phyloP scores from a whole-genome alignment of 2,888 invertebrate species.

The Gnatocerus cornutus region DNA sequence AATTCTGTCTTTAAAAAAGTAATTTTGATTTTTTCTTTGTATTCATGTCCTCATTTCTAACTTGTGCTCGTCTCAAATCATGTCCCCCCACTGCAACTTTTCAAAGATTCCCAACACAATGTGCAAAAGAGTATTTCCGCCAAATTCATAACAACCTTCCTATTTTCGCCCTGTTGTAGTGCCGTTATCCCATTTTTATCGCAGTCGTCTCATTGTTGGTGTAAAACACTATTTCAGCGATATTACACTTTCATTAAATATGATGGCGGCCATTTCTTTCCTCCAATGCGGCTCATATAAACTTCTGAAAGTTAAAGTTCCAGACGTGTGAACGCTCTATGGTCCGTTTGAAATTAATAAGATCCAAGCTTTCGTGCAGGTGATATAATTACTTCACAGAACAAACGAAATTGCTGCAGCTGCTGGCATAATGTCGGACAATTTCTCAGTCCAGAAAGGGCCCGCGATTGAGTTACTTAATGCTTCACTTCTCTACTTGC shows the following conservation, averaged over 20 bases:
- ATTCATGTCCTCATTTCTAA: too few relatives aligned
- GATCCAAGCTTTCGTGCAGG: conserved; percentile 34
- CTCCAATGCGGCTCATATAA: conserved; percentile 21
- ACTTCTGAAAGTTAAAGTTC: conserved; percentile 33
- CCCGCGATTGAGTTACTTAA: conserved; percentile 35
- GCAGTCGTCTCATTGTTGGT: conserved; percentile 7
- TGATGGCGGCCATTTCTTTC: conserved; percentile 21
- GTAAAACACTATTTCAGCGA: conserved; percentile 25
- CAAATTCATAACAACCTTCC: too few relatives aligned
- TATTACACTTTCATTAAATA: conserved; percentile 27
- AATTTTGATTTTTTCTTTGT: too few relatives aligned
- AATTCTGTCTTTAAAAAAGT: too few relatives aligned
- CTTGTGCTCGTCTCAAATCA: too few relatives aligned
- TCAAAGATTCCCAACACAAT: too few relatives aligned
- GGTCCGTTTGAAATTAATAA: conserved; percentile 39
- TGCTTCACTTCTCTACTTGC: conserved; percentile 19
- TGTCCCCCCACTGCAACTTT: too few relatives aligned
- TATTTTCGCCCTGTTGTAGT: too few relatives aligned
- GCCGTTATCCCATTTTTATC: not conserved
- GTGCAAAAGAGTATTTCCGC: too few relatives aligned
- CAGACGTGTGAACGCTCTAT: conserved; percentile 33
- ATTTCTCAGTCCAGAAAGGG: conserved; percentile 33
- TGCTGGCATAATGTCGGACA: conserved; percentile 27
- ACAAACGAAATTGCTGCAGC: conserved; percentile 28
- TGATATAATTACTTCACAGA: conserved; percentile 37